Conservation (phyloP, 1,140 invertebrate genomes). For the Latrodectus geometricus region DNA sequence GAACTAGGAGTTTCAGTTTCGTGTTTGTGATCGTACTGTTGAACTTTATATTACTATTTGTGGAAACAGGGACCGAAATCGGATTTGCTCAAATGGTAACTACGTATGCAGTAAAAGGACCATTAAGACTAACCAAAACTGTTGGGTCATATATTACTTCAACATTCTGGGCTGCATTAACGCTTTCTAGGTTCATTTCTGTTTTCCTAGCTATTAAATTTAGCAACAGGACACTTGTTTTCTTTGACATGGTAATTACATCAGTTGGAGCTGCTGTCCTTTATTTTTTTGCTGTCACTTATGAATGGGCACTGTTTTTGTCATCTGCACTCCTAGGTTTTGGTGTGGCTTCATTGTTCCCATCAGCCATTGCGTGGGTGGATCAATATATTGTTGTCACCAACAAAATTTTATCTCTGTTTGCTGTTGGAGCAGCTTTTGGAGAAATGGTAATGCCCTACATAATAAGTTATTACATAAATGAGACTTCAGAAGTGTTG, state of each 20-base stretch:
- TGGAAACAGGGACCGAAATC: constrained; percentile 72
- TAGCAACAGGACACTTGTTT: constrained; percentile 67
- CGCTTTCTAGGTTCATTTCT: constrained; percentile 69
- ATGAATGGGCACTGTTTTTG: constrained; percentile 66
- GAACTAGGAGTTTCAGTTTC: neutral
- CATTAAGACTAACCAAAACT: constrained; percentile 66
- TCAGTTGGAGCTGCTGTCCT: constrained; percentile 67
- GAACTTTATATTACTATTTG: constrained; percentile 70
- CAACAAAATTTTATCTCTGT: constrained; percentile 71
- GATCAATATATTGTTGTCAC: constrained; percentile 71
- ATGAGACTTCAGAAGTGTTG: constrained; percentile 66
- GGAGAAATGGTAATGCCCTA: constrained; percentile 71
- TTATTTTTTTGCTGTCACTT: constrained; percentile 66
- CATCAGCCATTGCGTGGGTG: constrained; percentile 71
- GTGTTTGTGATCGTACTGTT: constrained; percentile 66
- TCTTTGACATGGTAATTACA: constrained; percentile 66
- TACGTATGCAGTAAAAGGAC: constrained; percentile 68
- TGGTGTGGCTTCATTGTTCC: constrained; percentile 72
- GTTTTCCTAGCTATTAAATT: constrained; percentile 68
- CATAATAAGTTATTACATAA: constrained; percentile 67
- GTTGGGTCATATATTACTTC: constrained; percentile 69
- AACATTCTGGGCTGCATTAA: constrained; percentile 72
- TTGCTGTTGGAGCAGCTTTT: constrained; percentile 70
- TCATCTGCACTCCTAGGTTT: constrained; percentile 68
- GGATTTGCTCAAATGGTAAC: constrained; percentile 70